Base-by-base conservation (phyloP, 2,797 vertebrate genomes). In the Danio albolineatus region DNA sequence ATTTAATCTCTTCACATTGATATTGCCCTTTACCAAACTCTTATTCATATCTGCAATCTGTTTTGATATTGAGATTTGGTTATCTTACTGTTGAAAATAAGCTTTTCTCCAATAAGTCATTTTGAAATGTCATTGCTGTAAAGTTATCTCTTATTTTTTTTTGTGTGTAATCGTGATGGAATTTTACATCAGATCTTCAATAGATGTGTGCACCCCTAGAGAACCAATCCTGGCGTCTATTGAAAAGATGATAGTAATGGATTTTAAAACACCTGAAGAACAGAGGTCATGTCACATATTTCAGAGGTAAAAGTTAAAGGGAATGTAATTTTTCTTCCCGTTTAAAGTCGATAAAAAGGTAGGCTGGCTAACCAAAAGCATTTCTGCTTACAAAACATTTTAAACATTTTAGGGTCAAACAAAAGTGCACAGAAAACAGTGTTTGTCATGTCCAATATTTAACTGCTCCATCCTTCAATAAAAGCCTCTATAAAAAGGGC, bases 81-180 rank as follows among this genome's bases (percentile, higher is more conserved):
- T 53, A 28, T 54, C 28, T 2, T 54, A 62, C 61, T 21, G 46
- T 10, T 41, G 9, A 53, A 51, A 65, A 54, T 41, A 64, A 75
- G 12, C 46, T 41, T 57, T 19, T 48, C 4, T 10, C 8, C 14
- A 48, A 17, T 19, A 56, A 43, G 43, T n/a, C 9, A 3, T 65
- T 19, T 28, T 41, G 14, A 54, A 75, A 76, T 65, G 17, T 44
- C 73, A n/a, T 14, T n/a, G 7, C 73, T 64, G 53, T 62, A 51
- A 53, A 28, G 60, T 13, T 28, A 54, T 65, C 48, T 65, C 3
- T 9, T 9, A 28, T 76, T 46, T 7, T 46, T 61, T 46, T 61
- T 76, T 16, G 19, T 10, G 48, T 28, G 14, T 60, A n/a, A 28
- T 61, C 28, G n/a, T 62, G 21, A 74, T 38, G 21, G 54, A 59